Evolutionary conservation across 2,797 vertebrate species (phyloP), one percentile per base, ranked within the genome.

Genomic region (Hephaestus fuliginosus): DNA sequence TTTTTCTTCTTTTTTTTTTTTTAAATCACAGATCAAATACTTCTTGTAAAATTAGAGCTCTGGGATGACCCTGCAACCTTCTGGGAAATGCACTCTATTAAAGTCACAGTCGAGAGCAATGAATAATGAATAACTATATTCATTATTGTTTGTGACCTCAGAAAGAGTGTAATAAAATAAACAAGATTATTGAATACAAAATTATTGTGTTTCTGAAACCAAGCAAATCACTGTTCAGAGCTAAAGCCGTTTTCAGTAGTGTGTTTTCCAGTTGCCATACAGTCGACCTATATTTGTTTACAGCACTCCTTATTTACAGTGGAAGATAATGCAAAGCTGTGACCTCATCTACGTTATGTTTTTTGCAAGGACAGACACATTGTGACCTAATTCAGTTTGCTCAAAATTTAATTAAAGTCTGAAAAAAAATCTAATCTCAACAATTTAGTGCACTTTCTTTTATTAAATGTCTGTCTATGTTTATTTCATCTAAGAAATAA

Each of bases 41-140:
- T 77, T 18, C 15, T 76, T 82, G 25, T 73, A 22, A 58, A 58
- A 39, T 80, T 22, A 46, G 33, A 70, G 70, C 67, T 89, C 80
- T 76, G 76, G 70, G 46, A 76, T 44, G 76, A 12, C 5, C 25
- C 20, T 39, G 1, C n/a, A 74, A 36, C 43, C 28, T 58, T 52
- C 8, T 70, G 73, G 9, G 49, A 70, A 18, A 51, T 9, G 17
- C 25, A 46, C 15, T 75, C 17, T 7, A 11, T 74, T 9, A 48
- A 51, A 67, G 41, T 70, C 28, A 72, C 36, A 70, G n/a, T 63
- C 18, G 46, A 55, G 48, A 41, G 15, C 5, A 9, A 66, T 77
- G 41, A 64, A 66, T 76, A 49, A 65, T 82, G 25, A 25, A 25
- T 25, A 25, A 25, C 28, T 22, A 20, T 13, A 22, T 67, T 2